Evolutionary conservation across 1,140 invertebrate genomes (phyloP), one percentile per base, ranked within the genome.

Genomic region (Hetaerina americana): DNA sequence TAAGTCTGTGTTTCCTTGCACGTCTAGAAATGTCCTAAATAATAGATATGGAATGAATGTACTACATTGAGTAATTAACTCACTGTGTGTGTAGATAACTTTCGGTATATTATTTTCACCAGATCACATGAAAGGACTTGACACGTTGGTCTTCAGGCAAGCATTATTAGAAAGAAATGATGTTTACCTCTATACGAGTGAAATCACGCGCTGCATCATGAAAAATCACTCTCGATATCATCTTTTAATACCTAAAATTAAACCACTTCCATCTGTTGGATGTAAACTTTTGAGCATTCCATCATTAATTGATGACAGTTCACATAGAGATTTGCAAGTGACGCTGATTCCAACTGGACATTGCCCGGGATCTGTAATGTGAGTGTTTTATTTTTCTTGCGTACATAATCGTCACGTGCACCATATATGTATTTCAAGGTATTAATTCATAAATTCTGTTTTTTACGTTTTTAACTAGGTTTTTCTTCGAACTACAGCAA

Each of bases 331-430:
- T 72, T 57, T 89, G 0, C 82, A 79, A 28, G 85, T 90, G 0
- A 87, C 84, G 0, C 78, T 84, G 6, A 82, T 90, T 69, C 84
- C 89, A 25, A 87, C 89, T 2, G 88, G 86, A 18, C 90, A 91
- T 77, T 89, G 89, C 79, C 85, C 88, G 6, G 90, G 90, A 0
- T 89, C 90, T 2, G 84, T 90, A 0, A 92, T 92, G 90, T 57
- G 2, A 57, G 40, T 57, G 2, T 2, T n/a, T n/a, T n/a, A n/a
- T n/a, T n/a, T n/a, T n/a, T n/a, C n/a, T n/a, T n/a, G n/a, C n/a
- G n/a, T n/a, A n/a, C n/a, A n/a, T n/a, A n/a, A n/a, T n/a, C n/a
- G n/a, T n/a, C n/a, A n/a, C n/a, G n/a, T n/a, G n/a, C n/a, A n/a
- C n/a, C n/a, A n/a, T n/a, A n/a, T n/a, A n/a, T n/a, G n/a, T n/a